Evolutionary conservation across 2,797 vertebrate species (phyloP).

Genomic region (Alcedo atthis): DNA sequence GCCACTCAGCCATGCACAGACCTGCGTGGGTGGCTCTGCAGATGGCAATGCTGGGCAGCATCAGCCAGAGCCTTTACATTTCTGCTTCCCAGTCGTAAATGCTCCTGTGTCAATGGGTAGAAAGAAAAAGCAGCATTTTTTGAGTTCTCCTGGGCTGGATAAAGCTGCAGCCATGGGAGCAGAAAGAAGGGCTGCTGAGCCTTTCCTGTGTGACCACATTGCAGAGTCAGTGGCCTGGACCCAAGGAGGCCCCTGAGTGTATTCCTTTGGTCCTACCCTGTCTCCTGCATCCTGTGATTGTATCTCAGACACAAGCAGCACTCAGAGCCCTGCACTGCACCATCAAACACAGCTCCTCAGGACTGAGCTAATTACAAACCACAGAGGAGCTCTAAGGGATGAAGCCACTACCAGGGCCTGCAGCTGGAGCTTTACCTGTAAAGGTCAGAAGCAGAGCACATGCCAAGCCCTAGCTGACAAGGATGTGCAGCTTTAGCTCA

Average conservation of each 20-base stretch:
- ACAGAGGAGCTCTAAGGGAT: not conserved
- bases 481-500: not conserved
- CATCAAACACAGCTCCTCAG: not conserved
- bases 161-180: not conserved
- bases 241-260: too few relatives aligned
- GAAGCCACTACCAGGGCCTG: constrained; percentile 17
- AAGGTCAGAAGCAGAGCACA: not conserved
- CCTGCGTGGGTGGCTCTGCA: not conserved
- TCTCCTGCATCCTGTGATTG: not conserved
- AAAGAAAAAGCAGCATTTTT: not conserved
- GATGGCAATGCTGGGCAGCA: not conserved
- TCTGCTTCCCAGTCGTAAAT: not conserved
- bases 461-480: not conserved
- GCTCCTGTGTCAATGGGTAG: rapidly evolving
- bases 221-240: not conserved
- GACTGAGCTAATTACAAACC: not conserved
- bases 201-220: rapidly evolving
- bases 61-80: not conserved
- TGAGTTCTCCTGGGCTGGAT: not conserved
- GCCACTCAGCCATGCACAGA: rapidly evolving
- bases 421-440: not conserved
- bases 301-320: rapidly evolving
- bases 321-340: rapidly evolving
- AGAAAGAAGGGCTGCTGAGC: not conserved
- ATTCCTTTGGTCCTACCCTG: rapidly evolving